phyloP scores from a whole-genome alignment of 2,797 vertebrate species.

The Labeo calbasu region DNA sequence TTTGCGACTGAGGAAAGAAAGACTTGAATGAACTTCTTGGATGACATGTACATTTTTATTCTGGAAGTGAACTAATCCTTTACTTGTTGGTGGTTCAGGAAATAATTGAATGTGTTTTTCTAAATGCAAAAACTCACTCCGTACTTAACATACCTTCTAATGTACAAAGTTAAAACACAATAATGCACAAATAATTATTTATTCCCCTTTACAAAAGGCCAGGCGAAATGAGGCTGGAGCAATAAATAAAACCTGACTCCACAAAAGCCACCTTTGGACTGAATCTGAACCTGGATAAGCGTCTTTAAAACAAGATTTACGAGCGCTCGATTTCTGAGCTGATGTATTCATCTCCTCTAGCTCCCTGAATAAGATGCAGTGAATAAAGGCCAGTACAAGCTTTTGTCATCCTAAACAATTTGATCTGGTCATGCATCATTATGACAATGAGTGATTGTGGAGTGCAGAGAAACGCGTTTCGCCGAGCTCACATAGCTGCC shows the following conservation, averaged over 20 bases:
- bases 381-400: constrained; percentile 73
- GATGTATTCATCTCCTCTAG: constrained; percentile 74
- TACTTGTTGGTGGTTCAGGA: no score
- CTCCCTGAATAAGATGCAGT: constrained; percentile 80
- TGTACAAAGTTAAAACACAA: constrained; percentile 47
- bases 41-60: no score
- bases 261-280: constrained; percentile 69
- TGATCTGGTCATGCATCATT: constrained; percentile 78
- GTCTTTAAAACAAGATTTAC: constrained; percentile 80
- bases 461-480: constrained; percentile 61
- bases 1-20: no score
- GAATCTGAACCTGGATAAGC: constrained; percentile 71
- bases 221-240: constrained; percentile 61
- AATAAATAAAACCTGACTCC: constrained; percentile 73
- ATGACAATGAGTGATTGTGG: constrained; percentile 76
- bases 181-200: constrained; percentile 76
- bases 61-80: no score
- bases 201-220: constrained; percentile 66
- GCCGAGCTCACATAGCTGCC: constrained; percentile 3
- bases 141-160: constrained; percentile 49
- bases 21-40: no score
- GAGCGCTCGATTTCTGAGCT: constrained; percentile 74
- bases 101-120: neutral
- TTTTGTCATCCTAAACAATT: constrained; percentile 79
- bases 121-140: constrained; percentile 8